Conservation (phyloP, 1,140 invertebrate genomes). For the Probaryconus sp. region DNA sequence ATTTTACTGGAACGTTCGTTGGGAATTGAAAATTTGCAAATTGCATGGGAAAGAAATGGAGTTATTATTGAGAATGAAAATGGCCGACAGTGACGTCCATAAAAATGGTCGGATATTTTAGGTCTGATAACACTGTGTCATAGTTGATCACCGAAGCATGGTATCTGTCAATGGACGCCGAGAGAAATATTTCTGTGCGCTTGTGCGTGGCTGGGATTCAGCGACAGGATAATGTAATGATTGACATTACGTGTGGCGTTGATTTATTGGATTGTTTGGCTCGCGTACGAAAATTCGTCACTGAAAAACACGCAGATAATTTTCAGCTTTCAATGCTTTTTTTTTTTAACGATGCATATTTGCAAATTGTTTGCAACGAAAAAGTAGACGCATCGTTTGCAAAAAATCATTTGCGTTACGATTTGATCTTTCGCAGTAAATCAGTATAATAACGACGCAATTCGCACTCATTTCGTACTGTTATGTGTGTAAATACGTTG, state of each 20-base stretch:
- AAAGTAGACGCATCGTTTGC: too few species aligned
- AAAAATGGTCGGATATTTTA: constrained; percentile 40
- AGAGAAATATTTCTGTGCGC: constrained; percentile 57
- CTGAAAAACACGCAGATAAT: constrained; percentile 44
- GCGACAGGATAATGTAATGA: constrained; percentile 58
- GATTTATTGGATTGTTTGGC: constrained; percentile 63
- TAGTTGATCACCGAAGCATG: constrained; percentile 57
- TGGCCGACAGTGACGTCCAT: constrained; percentile 32
- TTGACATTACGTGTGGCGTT: constrained; percentile 62
- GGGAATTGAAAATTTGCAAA: not conserved
- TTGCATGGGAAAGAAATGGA: constrained; percentile 5
- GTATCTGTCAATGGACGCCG: constrained; percentile 59
- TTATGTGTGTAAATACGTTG: constrained; percentile 18
- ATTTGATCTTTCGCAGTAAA: too few species aligned
- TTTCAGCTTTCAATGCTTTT: constrained; percentile 40
- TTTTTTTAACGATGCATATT: constrained; percentile 38
- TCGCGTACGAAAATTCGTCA: constrained; percentile 52
- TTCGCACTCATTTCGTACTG: constrained; percentile 12
- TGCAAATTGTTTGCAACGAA: too few species aligned
- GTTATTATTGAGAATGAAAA: constrained; percentile 11
- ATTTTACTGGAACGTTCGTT: not conserved
- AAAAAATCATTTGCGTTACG: too few species aligned
- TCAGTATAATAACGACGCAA: too few species aligned
- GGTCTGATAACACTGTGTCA: constrained; percentile 45
- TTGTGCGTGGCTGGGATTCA: constrained; percentile 55